phyloP scores from a whole-genome alignment of 2,888 invertebrate species.

The Caenorhabditis drosophilae region DNA sequence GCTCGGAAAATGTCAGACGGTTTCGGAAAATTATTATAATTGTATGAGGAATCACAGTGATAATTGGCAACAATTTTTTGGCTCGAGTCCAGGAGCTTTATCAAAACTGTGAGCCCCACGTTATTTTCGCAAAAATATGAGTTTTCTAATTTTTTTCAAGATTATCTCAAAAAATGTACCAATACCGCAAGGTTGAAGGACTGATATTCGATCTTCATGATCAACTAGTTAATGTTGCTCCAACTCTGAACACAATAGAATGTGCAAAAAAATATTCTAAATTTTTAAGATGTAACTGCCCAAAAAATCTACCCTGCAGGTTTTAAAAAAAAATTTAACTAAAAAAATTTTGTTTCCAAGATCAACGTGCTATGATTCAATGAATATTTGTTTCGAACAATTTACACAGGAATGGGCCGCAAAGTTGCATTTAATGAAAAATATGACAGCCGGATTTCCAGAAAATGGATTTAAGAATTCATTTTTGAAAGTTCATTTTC shows the following conservation, averaged over 20 bases:
- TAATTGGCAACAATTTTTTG: slow-evolving; percentile 23
- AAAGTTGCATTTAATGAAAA: slow-evolving; percentile 21
- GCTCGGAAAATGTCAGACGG: slow-evolving; percentile 27
- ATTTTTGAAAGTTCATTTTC: slow-evolving; percentile 15
- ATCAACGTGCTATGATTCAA: slow-evolving; percentile 6
- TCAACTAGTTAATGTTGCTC: slow-evolving; percentile 23
- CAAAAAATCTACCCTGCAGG: too few relatives aligned
- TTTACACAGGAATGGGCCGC: slow-evolving; percentile 29
- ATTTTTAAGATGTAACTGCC: slow-evolving; percentile 20
- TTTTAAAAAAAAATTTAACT: not conserved
- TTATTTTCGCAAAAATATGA: not conserved
- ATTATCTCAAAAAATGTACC: slow-evolving; percentile 26
- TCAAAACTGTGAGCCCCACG: slow-evolving; percentile 27
- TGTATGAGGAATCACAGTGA: slow-evolving; percentile 19
- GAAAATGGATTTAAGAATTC: slow-evolving; percentile 9
- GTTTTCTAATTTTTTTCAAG: slow-evolving; percentile 5
- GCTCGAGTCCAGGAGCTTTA: slow-evolving; percentile 23
- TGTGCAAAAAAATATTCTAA: slow-evolving; percentile 18
- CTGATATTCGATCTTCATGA: slow-evolving; percentile 21
- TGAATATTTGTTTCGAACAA: slow-evolving; percentile 31
- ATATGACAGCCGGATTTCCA: slow-evolving; percentile 12
- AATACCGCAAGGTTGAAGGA: slow-evolving; percentile 20
- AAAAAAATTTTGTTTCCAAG: slow-evolving; percentile 9
- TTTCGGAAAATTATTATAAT: slow-evolving; percentile 16
- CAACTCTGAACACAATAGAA: slow-evolving; percentile 8